Percentiles rank a stretch among this genome's conserved stretches.
Conservation (phyloP, 2,888 invertebrate species). For the Dicyrtomina minuta region DNA sequence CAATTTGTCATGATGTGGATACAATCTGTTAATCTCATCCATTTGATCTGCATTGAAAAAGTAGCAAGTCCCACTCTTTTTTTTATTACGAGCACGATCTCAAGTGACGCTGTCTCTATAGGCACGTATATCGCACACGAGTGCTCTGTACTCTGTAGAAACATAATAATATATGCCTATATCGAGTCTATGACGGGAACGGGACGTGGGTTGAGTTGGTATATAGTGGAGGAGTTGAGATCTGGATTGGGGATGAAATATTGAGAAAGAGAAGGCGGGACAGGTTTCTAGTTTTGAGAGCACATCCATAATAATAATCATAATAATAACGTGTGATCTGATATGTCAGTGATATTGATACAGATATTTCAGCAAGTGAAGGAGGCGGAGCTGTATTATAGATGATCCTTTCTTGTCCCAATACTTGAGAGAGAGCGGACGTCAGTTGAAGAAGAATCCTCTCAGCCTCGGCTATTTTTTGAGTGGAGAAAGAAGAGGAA, state of each 20-base stretch:
- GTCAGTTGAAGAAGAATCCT: background rate
- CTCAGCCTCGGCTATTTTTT: too few species aligned
- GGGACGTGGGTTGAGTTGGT: background rate
- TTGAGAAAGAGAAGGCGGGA: conserved; percentile 3
- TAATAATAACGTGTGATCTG: conserved; percentile 23
- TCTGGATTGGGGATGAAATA: conserved; percentile 29
- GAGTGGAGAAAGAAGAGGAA: background rate
- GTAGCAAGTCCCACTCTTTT: too few species aligned
- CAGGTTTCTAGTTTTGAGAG: conserved; percentile 1
- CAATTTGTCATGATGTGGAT: too few species aligned
- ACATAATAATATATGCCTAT: background rate
- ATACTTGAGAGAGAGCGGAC: background rate
- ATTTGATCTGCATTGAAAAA: too few species aligned
- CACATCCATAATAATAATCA: conserved; percentile 16
- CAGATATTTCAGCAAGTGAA: conserved; percentile 20
- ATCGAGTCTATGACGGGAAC: background rate
- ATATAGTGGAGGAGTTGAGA: conserved; percentile 6
- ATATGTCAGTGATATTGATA: conserved; percentile 30
- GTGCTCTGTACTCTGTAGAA: background rate
- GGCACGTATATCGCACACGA: too few species aligned
- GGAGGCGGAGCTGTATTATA: conserved; percentile 19
- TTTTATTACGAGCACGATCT: too few species aligned
- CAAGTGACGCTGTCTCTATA: too few species aligned
- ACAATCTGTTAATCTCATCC: too few species aligned
- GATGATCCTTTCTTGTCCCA: conserved; percentile 11